A percentile compares a stretch with the other conserved stretches of the same genome.
Evolutionary conservation across 2,113 vertebrate genomes (phyloP).

Genomic region (Nymphicus hollandicus): DNA sequence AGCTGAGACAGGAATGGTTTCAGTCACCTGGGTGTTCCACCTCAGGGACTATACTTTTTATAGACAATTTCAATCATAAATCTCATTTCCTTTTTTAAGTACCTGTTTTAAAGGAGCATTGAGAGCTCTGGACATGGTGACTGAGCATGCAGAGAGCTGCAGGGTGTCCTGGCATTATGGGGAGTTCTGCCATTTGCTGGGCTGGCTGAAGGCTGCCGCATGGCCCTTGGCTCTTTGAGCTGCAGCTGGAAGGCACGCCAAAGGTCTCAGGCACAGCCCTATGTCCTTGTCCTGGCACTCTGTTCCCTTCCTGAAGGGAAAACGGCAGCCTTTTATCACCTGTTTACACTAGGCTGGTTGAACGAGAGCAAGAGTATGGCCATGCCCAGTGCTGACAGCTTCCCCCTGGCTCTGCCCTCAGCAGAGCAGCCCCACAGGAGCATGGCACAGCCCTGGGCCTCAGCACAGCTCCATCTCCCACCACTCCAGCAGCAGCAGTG

Average conservation of each 20-base stretch:
- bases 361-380: neutral
- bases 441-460: fast-evolving
- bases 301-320: neutral
- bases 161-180: fast-evolving
- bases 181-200: neutral
- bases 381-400: neutral
- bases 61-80: neutral
- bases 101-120: fast-evolving
- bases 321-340: neutral
- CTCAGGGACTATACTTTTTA: fast-evolving
- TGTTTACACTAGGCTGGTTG: neutral
- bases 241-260: fast-evolving
- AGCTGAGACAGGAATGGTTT: neutral
- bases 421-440: neutral
- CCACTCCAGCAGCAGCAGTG: fast-evolving
- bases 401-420: fast-evolving
- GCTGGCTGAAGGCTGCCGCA: neutral
- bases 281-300: neutral
- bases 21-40: neutral
- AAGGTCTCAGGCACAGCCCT: neutral
- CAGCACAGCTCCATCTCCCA: neutral
- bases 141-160: neutral
- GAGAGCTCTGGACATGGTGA: fast-evolving
- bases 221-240: neutral
- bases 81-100: neutral